Conservation (phyloP, 1,140 invertebrate genomes). For the Diorhabda elongata region DNA sequence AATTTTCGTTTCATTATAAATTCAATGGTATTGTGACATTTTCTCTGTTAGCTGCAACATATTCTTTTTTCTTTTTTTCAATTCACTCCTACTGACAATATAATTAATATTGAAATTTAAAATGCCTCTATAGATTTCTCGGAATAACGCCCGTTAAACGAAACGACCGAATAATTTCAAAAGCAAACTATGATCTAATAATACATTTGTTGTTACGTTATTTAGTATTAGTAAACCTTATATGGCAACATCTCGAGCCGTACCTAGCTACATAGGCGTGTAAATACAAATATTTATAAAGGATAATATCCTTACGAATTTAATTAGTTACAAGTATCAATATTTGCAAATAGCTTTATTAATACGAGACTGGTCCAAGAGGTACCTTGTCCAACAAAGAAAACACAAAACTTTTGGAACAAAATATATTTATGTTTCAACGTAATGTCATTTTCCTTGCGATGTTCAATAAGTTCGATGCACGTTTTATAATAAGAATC, state of each 20-base stretch:
- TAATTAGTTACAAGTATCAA: too few relatives aligned
- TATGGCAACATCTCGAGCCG: conserved; percentile 18
- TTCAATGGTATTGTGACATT: background rate
- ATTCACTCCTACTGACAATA: conserved; percentile 2
- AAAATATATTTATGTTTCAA: too few relatives aligned
- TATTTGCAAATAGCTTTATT: too few relatives aligned
- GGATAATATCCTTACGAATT: too few relatives aligned
- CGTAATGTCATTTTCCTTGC: too few relatives aligned
- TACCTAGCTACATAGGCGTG: conserved; percentile 7
- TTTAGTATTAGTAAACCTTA: conserved; percentile 11
- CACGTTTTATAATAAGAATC: too few relatives aligned
- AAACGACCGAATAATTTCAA: background rate
- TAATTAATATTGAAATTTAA: conserved; percentile 1
- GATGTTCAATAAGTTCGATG: too few relatives aligned
- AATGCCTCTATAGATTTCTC: background rate
- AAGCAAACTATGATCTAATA: conserved; percentile 20
- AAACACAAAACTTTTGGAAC: too few relatives aligned
- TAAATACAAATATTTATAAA: background rate
- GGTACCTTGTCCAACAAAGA: too few relatives aligned
- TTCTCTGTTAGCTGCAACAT: background rate
- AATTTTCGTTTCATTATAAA: conserved; percentile 1
- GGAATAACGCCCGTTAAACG: conserved; percentile 1
- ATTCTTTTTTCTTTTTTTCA: background rate
- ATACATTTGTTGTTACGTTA: conserved; percentile 17
- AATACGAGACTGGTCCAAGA: too few relatives aligned